Evolutionary conservation across 2,888 invertebrate genomes (phyloP), one percentile per base, ranked within the genome.

Genomic region (Ormyrus pomaceus): DNA sequence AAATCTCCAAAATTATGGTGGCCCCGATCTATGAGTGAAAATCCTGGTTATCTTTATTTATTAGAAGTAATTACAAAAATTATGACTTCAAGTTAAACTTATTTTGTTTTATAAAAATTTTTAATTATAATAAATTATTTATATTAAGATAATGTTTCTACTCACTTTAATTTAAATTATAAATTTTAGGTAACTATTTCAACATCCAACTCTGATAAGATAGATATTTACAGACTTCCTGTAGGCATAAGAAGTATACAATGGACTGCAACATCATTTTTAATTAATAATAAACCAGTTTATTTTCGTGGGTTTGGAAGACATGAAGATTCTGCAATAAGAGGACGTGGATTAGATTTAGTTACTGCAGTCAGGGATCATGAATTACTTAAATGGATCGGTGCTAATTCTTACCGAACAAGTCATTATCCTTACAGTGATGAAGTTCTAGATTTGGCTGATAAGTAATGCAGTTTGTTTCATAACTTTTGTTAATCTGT

Each of bases 341-440:
- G 98, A 85, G 99, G 99, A 0, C 97, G 98, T 91, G 99, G 99
- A n/a, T 93, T 98, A 88, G 98, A 99, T 89, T 93, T 95, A 79
- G 95, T 97, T 0, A 91, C 97, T 9, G 94, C 97, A 88, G 94
- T 96, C 5, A 96, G 97, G 87, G 99, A 99, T 91, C 96, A 98
- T 89, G 97, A 98, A 89, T 92, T 99, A 79, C 93, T 99, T 64
- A 95, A 96, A 89, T 99, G 99, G 99, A 92, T 98, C 75, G 98
- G 98, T 0, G 98, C 96, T 0, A 99, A 99, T 91, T 94, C 96
- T 0, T 98, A 97, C 91, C 93, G 98, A 50, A 99, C 99, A 0
- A 98, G 99, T 0, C 99, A 99, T 91, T 99, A 99, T 91, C 99
- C 99, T 0, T 99, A 99, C 90, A 97, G 98, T 0, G 99, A 99